These are phyloP conservation scores for Myathropa florea DNA, from an alignment of 2,888 invertebrate species.

Conservation along the genomic window DNA sequence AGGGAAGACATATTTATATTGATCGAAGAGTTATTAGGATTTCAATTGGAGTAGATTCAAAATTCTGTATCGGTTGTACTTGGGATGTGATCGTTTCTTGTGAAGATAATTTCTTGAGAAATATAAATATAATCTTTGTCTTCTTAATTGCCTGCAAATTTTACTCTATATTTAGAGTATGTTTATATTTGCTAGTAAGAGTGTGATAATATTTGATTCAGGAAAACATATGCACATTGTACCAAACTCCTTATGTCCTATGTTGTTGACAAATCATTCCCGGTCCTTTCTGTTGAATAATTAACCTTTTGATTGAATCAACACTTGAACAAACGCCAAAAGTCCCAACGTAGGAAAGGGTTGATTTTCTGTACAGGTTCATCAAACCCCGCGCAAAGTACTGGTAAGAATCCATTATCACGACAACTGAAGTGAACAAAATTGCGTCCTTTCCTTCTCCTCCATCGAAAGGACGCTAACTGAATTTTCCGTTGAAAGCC, in stretches of 20 bases:
- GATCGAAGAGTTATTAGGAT: constrained; percentile 13
- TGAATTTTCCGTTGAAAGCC: constrained; percentile 30
- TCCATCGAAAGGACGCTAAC: constrained; percentile 31
- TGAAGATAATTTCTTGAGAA: not conserved
- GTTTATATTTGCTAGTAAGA: not conserved
- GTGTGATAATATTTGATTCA: not conserved
- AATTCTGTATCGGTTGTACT: not conserved
- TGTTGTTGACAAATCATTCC: not conserved
- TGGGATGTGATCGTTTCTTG: not conserved
- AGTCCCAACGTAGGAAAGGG: not conserved
- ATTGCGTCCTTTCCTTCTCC: not conserved
- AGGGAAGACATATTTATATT: not conserved
- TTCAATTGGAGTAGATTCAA: not conserved
- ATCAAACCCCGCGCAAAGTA: constrained; percentile 17
- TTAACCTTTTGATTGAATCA: constrained; percentile 27
- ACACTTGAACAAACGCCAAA: constrained; percentile 1
- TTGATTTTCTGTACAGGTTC: not conserved
- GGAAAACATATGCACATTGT: not conserved
- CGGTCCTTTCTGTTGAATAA: constrained; percentile 19
- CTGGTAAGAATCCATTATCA: not conserved
- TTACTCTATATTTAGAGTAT: not conserved
- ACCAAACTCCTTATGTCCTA: no score
- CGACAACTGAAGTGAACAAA: not conserved
- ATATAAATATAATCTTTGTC: not conserved
- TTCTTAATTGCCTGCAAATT: not conserved